Percentiles rank a stretch among this genome's conserved stretches.
Evolutionary conservation across 2,797 vertebrate species (phyloP).

Genomic region (Dendrocincla fuliginosa): DNA sequence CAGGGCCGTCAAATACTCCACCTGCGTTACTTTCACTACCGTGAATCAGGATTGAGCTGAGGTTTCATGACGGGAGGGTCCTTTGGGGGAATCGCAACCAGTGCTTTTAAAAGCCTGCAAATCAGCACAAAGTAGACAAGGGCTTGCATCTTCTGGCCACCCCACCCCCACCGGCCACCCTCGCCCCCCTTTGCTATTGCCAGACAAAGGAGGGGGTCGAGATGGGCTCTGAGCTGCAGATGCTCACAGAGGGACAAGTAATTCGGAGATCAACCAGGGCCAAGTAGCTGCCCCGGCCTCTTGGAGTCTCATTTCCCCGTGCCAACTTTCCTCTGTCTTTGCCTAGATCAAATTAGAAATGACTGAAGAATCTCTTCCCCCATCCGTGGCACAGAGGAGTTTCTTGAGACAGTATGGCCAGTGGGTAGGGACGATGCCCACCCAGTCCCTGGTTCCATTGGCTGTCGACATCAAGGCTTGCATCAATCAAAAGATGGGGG

Average conservation of each 20-base stretch:
- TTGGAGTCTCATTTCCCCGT: neutral
- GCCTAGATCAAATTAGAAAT: neutral
- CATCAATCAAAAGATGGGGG: neutral
- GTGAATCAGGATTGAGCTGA: neutral
- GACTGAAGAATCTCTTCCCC: neutral
- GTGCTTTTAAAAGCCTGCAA: constrained; percentile 4
- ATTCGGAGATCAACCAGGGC: neutral
- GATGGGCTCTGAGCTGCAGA: neutral
- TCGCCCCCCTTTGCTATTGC: neutral
- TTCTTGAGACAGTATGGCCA: neutral
- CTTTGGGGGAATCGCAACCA: neutral
- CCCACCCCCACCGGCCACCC: neutral
- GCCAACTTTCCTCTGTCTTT: neutral
- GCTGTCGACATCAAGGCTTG: neutral
- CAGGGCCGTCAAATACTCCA: neutral
- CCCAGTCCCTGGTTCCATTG: neutral
- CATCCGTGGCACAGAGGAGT: neutral
- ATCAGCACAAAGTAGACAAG: neutral
- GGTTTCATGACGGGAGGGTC: neutral
- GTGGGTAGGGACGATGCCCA: neutral
- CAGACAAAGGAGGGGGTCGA: constrained; percentile 12
- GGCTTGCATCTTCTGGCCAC: neutral
- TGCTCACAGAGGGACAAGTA: neutral
- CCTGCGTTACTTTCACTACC: neutral
- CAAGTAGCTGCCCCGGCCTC: neutral